Base-by-base conservation (phyloP, 2,888 invertebrate genomes). In the Phengaris alcon region DNA sequence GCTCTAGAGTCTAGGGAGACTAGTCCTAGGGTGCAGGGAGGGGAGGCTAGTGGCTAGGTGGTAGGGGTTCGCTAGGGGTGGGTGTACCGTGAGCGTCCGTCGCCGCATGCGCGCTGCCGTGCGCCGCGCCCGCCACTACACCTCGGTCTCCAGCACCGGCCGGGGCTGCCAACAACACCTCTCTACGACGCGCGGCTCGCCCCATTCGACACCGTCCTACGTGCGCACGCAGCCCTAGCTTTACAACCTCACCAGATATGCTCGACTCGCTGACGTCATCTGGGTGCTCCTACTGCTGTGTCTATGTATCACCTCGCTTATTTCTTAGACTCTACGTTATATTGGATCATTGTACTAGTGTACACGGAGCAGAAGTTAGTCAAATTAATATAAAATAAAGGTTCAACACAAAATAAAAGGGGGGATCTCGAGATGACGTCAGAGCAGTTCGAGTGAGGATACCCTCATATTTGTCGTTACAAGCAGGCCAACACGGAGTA, bases 41-140 rank as follows among this genome's bases (percentile, higher is more conserved):
- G 57, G 73, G 72, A 73, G 77, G 76, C 80, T 80, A 79, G 76
- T 73, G 78, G 77, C 77, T 76, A 77, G 77, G 77, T 69, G 74
- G 22, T 15, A 22, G 73, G n/a, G 44, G 80, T 77, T 75, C 77
- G 78, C 80, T 79, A 76, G 78, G 79, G 79, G 79, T 77, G 81
- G 75, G 84, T 80, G 87, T 91, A 92, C 92, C 93, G 92, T 91
- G 81, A 87, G 93, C 89, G 90, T 93, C 91, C 94, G 92, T 84
- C 87, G 94, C 86, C 89, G 88, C 89, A 90, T 64, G 89, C 91
- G 91, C 85, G 87, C 85, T 82, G 88, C 85, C 88, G 88, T 89
- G 88, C 90, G 90, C 91, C 90, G 92, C 91, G 91, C 88, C 91
- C 93, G 91, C 93, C 91, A 90, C 94, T 93, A 93, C 90, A 93